Evolutionary conservation across 2,888 invertebrate genomes (phyloP).

Genomic region (Coecobrya sp.): DNA sequence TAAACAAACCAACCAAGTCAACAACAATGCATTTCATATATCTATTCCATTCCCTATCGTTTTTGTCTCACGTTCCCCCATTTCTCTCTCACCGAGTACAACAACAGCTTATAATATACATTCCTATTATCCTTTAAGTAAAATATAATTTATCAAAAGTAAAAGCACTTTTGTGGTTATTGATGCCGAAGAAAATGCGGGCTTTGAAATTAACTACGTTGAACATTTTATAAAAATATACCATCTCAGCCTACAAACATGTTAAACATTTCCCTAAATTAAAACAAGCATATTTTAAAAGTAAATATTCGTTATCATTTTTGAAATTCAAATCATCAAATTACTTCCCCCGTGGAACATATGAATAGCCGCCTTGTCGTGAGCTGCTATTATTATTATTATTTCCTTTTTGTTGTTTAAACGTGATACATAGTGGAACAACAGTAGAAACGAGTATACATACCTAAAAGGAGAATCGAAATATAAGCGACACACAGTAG

Average conservation of each 20-base stretch:
- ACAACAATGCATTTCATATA: background rate
- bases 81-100: background rate
- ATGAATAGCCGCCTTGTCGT: background rate
- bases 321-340: background rate
- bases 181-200: background rate
- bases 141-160: too few relatives aligned
- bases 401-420: slow-evolving; percentile 4
- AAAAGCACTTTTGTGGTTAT: background rate
- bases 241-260: background rate
- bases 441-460: too few relatives aligned
- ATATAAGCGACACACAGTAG: background rate
- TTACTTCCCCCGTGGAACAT: slow-evolving; percentile 10
- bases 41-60: background rate
- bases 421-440: background rate
- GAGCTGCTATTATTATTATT: background rate
- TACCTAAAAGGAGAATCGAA: background rate
- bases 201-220: background rate
- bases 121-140: too few relatives aligned
- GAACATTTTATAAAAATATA: background rate
- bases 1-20: background rate
- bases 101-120: too few relatives aligned
- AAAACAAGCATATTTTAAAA: background rate
- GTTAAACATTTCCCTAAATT: background rate
- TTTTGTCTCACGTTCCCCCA: background rate
- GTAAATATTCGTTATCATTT: background rate